Percentiles rank a stretch among this genome's conserved stretches.
Evolutionary conservation across 1,140 invertebrate species (phyloP).

Genomic region (Agrypnia vestita): DNA sequence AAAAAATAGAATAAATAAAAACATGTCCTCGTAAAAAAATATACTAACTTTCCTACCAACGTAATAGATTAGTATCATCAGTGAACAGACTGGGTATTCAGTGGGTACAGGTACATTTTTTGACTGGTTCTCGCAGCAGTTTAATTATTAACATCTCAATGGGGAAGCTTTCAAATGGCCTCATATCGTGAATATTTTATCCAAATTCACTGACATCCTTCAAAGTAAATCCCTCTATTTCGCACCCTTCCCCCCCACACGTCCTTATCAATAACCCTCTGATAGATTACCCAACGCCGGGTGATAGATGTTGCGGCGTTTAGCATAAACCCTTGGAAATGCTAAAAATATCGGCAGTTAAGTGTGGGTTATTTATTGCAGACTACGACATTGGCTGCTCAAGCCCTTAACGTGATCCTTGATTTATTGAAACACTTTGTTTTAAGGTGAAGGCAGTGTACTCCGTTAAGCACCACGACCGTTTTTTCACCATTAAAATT

Average conservation of each 20-base stretch:
- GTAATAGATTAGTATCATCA: too few species aligned
- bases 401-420: background rate
- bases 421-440: background rate
- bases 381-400: background rate
- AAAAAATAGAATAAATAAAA: too few species aligned
- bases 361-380: slow-evolving; percentile 8
- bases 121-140: background rate
- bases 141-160: background rate
- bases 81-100: too few species aligned
- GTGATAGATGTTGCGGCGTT: slow-evolving; percentile 40
- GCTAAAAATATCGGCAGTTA: slow-evolving; percentile 19
- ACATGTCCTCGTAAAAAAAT: too few species aligned
- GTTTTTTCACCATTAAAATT: too few species aligned
- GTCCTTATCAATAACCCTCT: slow-evolving; percentile 29
- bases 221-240: slow-evolving; percentile 16
- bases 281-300: slow-evolving; percentile 17
- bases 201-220: slow-evolving; percentile 6
- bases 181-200: slow-evolving; percentile 19
- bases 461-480: too few species aligned
- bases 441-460: too few species aligned
- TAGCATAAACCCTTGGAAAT: slow-evolving; percentile 25
- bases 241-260: background rate
- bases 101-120: background rate
- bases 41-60: too few species aligned
- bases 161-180: background rate